Base-by-base conservation (phyloP, 2,888 invertebrate species). In the Amphipyra tragopoginis region DNA sequence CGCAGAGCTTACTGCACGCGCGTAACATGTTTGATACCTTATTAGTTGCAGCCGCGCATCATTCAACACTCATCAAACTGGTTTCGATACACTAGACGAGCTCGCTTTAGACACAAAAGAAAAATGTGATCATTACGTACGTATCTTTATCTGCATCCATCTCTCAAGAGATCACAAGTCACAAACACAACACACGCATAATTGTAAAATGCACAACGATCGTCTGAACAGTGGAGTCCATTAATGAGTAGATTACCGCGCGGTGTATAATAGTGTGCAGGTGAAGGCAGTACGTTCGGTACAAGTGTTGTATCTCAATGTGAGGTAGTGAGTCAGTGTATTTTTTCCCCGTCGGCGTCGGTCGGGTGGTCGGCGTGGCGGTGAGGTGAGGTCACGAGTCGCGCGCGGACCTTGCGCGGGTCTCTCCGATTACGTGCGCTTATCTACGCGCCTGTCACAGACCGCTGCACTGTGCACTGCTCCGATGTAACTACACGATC, bases 131-230 rank as follows among this genome's bases (percentile, higher is more conserved):
- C 39, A 43, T 33, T 51, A 66, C 65, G 14, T 70, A 66, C 65
- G 21, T 42, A 44, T 62, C 48, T n/a, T 44, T 69, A 42, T 61
- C 40, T n/a, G 33, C 62, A 39, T 69, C 62, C 65, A 69, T 69
- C 34, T 8, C 8, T 29, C 26, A 8, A 4, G 5, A 14, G 10
- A 14, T 14, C 9, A 36, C 36, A 7, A 0, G 6, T 29, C 29
- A 29, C 29, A 33, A 33, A 14, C 14, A 34, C 15, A 15, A 34
- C 47, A 48, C 47, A 48, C 34, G 9, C 15, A 26, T 26, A 1
- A 26, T 6, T 26, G 11, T 44, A 2, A 15, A n/a, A 7, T 11
- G n/a, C 44, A 21, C 42, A n/a, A n/a, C 39, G 4, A 10, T 1
- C 10, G 10, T 1, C 36, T 8, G 11, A 8, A 36, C 11, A 7